Percentiles rank a stretch among this genome's conserved stretches.
Evolutionary conservation across 1,140 invertebrate genomes (phyloP).

Genomic region (Aphelenchoides besseyi): DNA sequence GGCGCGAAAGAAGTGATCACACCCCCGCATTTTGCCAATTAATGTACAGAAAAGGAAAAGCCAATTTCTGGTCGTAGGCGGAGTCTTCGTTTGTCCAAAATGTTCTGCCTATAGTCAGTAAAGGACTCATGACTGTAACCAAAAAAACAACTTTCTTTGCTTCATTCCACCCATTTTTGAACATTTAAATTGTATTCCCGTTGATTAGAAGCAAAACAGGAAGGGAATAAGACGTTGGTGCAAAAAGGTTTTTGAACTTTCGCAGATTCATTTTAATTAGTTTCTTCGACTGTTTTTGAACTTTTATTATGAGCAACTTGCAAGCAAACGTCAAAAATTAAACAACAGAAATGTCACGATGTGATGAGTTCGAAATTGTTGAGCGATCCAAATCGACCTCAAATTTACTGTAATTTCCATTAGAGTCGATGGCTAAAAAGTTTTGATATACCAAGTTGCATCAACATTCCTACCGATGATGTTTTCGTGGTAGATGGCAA

Average conservation of each 20-base stretch:
- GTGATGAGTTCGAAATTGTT: not conserved
- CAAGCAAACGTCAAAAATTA: no score
- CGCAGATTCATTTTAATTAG: not conserved
- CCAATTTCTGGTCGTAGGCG: conserved; percentile 2
- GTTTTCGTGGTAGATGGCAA: not conserved
- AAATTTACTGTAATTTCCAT: conserved; percentile 12
- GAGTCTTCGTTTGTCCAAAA: not conserved
- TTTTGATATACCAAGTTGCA: no score
- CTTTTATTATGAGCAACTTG: no score
- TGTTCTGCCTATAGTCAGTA: not conserved
- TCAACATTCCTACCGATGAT: not conserved
- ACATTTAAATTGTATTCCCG: no score
- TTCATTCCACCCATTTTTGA: no score
- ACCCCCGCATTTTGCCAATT: conserved; percentile 1
- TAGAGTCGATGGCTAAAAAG: not conserved
- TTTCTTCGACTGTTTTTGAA: no score
- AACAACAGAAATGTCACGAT: not conserved
- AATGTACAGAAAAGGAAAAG: not conserved
- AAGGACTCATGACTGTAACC: no score
- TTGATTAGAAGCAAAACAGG: no score
- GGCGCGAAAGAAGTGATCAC: not conserved
- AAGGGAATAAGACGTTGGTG: no score
- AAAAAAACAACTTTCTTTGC: no score
- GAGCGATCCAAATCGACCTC: conserved; percentile 11
- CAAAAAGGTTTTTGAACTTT: not conserved